Base-by-base conservation (phyloP, 2,888 invertebrate genomes). In the Halocaridina rubra region DNA sequence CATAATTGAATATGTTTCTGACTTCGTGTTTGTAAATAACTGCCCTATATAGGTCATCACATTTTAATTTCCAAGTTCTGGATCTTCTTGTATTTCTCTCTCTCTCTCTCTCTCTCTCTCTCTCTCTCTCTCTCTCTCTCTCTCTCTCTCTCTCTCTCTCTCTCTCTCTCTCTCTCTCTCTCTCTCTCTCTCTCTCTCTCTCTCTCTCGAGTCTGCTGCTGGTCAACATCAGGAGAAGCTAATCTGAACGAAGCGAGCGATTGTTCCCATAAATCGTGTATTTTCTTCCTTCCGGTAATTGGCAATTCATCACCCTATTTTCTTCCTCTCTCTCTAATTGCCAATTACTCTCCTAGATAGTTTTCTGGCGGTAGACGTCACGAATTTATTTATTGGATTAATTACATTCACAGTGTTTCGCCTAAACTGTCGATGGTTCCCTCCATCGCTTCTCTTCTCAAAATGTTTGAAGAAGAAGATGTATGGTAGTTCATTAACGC, bases 241-340 rank as follows among this genome's bases (percentile, higher is more conserved):
- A 81, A 81, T 81, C 81, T 81, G 75, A 24, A 64, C 59, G 16
- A 46, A 46, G 27, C 57, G 74, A n/a, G 16, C 81, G 80, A 85
- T 85, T 80, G 80, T 67, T 67, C 67, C 39, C 85, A 85, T 85
- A 85, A 85, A 85, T 85, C 85, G 24, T 29, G 80, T 75, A 75
- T 75, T 80, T 85, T 85, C 85, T 85, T 80, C 80, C 80, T 85
- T 80, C 85, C 80, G 75, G 74, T 85, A 85, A 85, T 85, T 85
- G 85, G 85, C 75, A 33, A 85, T 85, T 75, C 85, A 80, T 85
- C 85, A 80, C 80, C 75, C 81, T 75, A 81, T 81, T 81, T 80
- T 81, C 81, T 81, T 75, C 81, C 74, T 10, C 46, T 19, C 75
- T 75, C 80, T 80, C 75, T 81, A 81, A 81, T 81, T 81, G 81